Evolutionary conservation across 2,797 vertebrate species (phyloP).

Genomic region (Esox lucius): DNA sequence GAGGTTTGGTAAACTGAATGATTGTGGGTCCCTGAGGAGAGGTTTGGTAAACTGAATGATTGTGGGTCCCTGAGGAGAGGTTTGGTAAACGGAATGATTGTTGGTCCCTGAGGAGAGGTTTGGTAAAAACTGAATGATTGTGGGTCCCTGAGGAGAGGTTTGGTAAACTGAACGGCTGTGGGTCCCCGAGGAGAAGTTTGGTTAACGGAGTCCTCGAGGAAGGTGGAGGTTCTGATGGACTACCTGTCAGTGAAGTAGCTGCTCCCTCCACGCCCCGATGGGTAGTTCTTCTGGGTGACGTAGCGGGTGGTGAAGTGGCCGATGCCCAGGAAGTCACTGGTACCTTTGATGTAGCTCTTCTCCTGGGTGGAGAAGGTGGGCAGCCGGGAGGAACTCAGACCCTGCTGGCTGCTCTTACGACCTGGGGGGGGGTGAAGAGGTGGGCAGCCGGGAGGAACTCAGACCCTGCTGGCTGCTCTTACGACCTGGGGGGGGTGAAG

Average conservation of each 20-base stretch:
- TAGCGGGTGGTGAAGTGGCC: slow-evolving; percentile 92
- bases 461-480: slow-evolving; percentile 88
- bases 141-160: too few species aligned
- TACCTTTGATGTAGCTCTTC: slow-evolving; percentile 91
- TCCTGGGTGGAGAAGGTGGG: slow-evolving; percentile 89
- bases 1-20: too few species aligned
- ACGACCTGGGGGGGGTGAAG: slow-evolving; percentile 71
- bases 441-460: slow-evolving; percentile 82
- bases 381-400: slow-evolving; percentile 81
- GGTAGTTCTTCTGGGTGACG: slow-evolving; percentile 82
- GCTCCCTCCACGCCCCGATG: slow-evolving; percentile 67
- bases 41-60: too few species aligned
- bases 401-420: slow-evolving; percentile 86
- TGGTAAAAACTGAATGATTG: too few species aligned
- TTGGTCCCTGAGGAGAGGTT: too few species aligned
- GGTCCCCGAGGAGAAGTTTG: too few species aligned
- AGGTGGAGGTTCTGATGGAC: too few species aligned
- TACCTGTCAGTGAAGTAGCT: slow-evolving; percentile 83
- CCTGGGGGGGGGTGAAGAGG: slow-evolving; percentile 84
- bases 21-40: too few species aligned
- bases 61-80: too few species aligned
- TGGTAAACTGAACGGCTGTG: too few species aligned
- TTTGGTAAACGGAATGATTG: too few species aligned
- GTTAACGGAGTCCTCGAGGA: too few species aligned
- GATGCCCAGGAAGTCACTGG: slow-evolving; percentile 89